Conservation (phyloP, 2,888 invertebrate species). For the Phasia obesa region DNA sequence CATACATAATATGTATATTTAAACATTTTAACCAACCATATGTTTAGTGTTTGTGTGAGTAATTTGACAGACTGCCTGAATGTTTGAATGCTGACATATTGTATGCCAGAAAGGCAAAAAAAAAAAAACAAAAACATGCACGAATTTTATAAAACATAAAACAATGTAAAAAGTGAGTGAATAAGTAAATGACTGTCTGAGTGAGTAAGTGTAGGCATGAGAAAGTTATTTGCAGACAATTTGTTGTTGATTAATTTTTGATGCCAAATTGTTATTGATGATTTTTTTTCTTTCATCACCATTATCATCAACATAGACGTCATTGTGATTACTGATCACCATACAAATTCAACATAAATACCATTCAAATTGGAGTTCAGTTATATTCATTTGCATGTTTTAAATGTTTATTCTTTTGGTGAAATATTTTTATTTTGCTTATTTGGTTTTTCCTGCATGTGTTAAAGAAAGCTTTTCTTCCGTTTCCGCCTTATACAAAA, state of each 20-base stretch:
- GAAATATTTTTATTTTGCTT: slow-evolving; percentile 2
- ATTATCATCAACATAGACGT: slow-evolving; percentile 36
- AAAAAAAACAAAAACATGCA: slow-evolving; percentile 19
- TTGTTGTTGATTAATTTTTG: slow-evolving; percentile 68
- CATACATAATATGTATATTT: neutral
- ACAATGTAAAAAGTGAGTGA: slow-evolving; percentile 12
- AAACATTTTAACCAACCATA: slow-evolving; percentile 22
- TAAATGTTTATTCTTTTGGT: slow-evolving; percentile 1
- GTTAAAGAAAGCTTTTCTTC: no score
- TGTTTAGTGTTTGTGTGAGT: neutral
- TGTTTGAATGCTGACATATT: slow-evolving; percentile 24
- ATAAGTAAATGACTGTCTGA: slow-evolving; percentile 15
- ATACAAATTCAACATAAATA: slow-evolving; percentile 41
- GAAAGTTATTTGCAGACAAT: slow-evolving; percentile 68
- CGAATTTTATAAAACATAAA: neutral
- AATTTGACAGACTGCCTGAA: slow-evolving; percentile 18
- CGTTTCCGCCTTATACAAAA: no score
- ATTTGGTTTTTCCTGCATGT: no score
- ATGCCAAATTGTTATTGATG: slow-evolving; percentile 68
- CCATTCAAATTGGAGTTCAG: slow-evolving; percentile 32
- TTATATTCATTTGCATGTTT: slow-evolving; percentile 61
- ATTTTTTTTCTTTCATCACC: slow-evolving; percentile 38
- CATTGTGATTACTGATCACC: slow-evolving; percentile 27
- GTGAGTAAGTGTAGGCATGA: slow-evolving; percentile 60
- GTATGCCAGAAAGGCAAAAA: neutral